A percentile compares a stretch with the other conserved stretches of the same genome.
Conservation (phyloP, 2,797 vertebrate species). For the Gymnoscopelus braueri region DNA sequence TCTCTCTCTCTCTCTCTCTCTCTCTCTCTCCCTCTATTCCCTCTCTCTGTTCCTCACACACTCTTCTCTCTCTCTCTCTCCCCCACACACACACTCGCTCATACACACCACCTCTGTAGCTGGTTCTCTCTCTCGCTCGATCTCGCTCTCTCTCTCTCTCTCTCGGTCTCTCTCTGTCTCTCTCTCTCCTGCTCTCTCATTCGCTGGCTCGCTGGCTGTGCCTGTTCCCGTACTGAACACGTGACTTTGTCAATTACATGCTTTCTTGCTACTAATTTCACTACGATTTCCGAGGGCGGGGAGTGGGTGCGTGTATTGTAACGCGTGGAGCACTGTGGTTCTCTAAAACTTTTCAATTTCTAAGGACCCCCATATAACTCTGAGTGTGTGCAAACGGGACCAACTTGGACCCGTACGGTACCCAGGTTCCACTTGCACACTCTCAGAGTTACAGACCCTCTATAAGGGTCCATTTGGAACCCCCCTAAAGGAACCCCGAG, state of each 20-base stretch:
- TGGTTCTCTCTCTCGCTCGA: conserved; percentile 65
- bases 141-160: conserved; percentile 45
- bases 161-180: conserved; percentile 44
- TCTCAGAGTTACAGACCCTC: too few relatives aligned
- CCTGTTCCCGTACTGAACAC: conserved; percentile 86
- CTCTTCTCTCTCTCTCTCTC: conserved; percentile 36
- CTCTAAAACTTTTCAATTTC: too few relatives aligned
- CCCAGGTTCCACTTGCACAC: too few relatives aligned
- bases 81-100: conserved; percentile 24
- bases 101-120: too few relatives aligned
- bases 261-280: conserved; percentile 88
- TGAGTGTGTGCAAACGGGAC: too few relatives aligned
- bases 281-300: conserved; percentile 30
- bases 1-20: conserved; percentile 59
- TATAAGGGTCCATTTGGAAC: too few relatives aligned
- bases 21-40: conserved; percentile 70
- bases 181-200: conserved; percentile 79
- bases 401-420: too few relatives aligned
- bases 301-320: background rate
- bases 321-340: too few relatives aligned
- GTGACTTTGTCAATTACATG: conserved; percentile 97
- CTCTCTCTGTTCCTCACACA: conserved; percentile 71
- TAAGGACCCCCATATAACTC: too few relatives aligned
- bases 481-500: too few relatives aligned
- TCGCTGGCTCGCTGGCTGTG: conserved; percentile 76